Evolutionary conservation across 2,888 invertebrate genomes (phyloP).

Genomic region (Andrena bicolor): DNA sequence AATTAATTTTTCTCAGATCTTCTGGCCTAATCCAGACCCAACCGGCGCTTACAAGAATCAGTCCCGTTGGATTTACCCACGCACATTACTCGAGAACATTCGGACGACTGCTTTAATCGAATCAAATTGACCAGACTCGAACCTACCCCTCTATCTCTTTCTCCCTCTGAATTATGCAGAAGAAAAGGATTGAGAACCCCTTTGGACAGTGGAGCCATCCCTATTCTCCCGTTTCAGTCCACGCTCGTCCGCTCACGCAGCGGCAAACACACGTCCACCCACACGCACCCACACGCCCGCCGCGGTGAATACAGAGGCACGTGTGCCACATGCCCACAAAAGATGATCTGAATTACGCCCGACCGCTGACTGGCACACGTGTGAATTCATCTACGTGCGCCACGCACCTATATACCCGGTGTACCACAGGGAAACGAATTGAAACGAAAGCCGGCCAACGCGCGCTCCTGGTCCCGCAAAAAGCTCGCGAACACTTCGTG

Average conservation of each 20-base stretch:
- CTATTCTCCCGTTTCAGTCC: constrained; percentile 58
- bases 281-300: constrained; percentile 37
- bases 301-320: constrained; percentile 37
- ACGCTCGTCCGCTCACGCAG: constrained; percentile 64
- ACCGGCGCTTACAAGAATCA: too few species aligned
- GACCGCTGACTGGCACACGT: constrained; percentile 76
- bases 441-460: constrained; percentile 24
- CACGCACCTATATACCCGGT: constrained; percentile 59
- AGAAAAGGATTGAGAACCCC: constrained; percentile 72
- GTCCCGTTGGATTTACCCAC: too few species aligned
- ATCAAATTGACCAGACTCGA: constrained; percentile 40
- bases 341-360: constrained; percentile 77
- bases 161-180: constrained; percentile 16
- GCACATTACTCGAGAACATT: constrained; percentile 11
- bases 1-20: too few species aligned
- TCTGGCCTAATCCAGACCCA: too few species aligned
- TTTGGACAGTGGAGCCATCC: constrained; percentile 65
- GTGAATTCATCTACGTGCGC: constrained; percentile 76
- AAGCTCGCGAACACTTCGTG: constrained; percentile 60
- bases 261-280: constrained; percentile 67
- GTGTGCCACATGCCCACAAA: constrained; percentile 63
- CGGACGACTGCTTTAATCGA: constrained; percentile 31
- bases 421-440: constrained; percentile 50
- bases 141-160: not conserved
- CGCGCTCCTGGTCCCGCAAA: constrained; percentile 56